phyloP scores from a whole-genome alignment of 2,113 vertebrate species.

The Grammomys surdaster region DNA sequence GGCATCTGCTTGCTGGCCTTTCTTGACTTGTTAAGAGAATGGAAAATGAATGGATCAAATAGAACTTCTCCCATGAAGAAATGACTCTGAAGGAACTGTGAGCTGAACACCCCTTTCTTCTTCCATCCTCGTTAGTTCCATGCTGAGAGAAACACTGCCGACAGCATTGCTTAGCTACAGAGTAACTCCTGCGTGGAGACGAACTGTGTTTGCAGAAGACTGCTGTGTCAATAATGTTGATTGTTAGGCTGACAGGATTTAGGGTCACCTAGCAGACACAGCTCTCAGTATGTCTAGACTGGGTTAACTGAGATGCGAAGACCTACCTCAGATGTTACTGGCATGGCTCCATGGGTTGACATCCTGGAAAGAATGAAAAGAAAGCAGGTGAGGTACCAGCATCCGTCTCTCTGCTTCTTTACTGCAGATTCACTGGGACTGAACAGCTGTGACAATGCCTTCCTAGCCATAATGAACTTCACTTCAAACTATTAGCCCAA shows the following conservation, averaged over 20 bases:
- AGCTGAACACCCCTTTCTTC: neutral
- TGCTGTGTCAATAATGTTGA: neutral
- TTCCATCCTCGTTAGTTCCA: neutral
- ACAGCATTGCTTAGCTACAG: neutral
- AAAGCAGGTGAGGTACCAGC: neutral
- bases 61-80: neutral
- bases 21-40: conserved; percentile 3
- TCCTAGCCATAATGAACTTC: neutral
- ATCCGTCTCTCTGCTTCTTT: neutral
- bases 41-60: neutral
- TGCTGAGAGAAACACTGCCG: neutral
- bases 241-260: neutral
- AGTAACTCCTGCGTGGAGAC: neutral
- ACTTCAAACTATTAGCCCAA: neutral
- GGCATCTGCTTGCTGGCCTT: neutral
- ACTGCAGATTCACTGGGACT: neutral
- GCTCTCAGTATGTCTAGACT: neutral
- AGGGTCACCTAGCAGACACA: neutral
- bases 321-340: neutral
- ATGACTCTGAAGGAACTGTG: conserved; percentile 13
- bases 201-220: neutral
- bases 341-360: neutral
- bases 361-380: neutral
- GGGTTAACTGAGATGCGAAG: neutral
- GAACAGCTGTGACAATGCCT: neutral